phyloP scores from a whole-genome alignment of 2,113 vertebrate genomes.

The Pungitius pungitius region DNA sequence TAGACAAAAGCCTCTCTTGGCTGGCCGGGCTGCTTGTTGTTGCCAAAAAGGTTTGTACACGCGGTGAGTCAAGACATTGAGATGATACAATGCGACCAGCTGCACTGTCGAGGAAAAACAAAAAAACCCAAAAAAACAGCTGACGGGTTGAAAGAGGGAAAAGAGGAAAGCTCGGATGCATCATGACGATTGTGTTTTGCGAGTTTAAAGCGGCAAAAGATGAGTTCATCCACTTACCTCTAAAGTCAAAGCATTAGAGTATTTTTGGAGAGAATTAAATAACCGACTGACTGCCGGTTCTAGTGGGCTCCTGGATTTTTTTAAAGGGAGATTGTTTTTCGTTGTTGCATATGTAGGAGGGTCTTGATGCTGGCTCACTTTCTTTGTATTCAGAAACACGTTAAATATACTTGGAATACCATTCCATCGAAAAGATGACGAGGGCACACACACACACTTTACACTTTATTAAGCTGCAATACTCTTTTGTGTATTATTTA shows the following conservation, averaged over 20 bases:
- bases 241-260: slow-evolving; percentile 14
- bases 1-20: slow-evolving; percentile 64
- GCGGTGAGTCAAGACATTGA: slow-evolving; percentile 51
- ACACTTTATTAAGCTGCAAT: no score
- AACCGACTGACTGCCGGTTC: slow-evolving; percentile 18
- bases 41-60: slow-evolving; percentile 63
- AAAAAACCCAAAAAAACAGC: not conserved
- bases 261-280: slow-evolving; percentile 34
- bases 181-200: slow-evolving; percentile 44
- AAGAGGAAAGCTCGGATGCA: slow-evolving; percentile 44
- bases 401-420: slow-evolving; percentile 1
- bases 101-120: slow-evolving; percentile 30
- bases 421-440: no score
- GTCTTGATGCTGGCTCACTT: not conserved
- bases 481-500: slow-evolving; percentile 55
- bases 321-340: slow-evolving; percentile 13
- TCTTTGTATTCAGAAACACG: slow-evolving; percentile 5
- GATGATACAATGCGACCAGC: slow-evolving; percentile 60
- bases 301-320: slow-evolving; percentile 14
- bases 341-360: not conserved
- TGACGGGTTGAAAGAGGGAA: slow-evolving; percentile 33
- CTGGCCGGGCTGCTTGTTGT: slow-evolving; percentile 51
- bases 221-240: slow-evolving; percentile 43
- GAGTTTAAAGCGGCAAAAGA: slow-evolving; percentile 37
- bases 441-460: no score